Conservation (phyloP, 2,888 invertebrate genomes). For the Campopleginae sp. region DNA sequence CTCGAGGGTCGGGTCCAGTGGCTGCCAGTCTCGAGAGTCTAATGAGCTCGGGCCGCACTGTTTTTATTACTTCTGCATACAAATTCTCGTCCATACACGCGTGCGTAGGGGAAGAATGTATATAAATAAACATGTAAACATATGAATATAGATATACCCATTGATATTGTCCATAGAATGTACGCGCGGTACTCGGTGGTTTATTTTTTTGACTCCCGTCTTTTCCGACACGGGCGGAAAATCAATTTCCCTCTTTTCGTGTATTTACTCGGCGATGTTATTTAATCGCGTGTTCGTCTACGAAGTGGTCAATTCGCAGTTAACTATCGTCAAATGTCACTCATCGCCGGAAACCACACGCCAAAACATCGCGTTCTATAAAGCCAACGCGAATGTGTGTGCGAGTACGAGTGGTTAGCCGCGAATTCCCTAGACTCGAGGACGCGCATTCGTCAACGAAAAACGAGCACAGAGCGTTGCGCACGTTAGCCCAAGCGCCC, state of each 20-base stretch:
- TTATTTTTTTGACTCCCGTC: no score
- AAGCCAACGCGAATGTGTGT: background rate
- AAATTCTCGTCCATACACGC: background rate
- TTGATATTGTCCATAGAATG: no score
- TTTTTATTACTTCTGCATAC: background rate
- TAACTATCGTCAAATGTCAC: background rate
- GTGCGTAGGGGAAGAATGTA: background rate
- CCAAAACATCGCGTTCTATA: background rate
- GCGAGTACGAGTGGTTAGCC: background rate
- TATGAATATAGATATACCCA: background rate
- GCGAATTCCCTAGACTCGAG: slow-evolving; percentile 1
- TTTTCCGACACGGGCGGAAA: background rate
- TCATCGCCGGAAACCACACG: background rate
- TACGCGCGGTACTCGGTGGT: background rate
- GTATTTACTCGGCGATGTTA: background rate
- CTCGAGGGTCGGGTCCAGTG: slow-evolving; percentile 62
- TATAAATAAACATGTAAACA: background rate
- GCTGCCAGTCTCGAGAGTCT: slow-evolving; percentile 61
- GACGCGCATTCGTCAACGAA: background rate
- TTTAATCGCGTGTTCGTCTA: background rate
- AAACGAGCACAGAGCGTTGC: background rate
- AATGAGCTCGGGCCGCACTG: slow-evolving; percentile 48
- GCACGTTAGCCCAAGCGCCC: background rate
- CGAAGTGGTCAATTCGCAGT: background rate
- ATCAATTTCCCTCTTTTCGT: background rate